Conservation (phyloP, 2,888 invertebrate species). For the Agriopis marginaria region DNA sequence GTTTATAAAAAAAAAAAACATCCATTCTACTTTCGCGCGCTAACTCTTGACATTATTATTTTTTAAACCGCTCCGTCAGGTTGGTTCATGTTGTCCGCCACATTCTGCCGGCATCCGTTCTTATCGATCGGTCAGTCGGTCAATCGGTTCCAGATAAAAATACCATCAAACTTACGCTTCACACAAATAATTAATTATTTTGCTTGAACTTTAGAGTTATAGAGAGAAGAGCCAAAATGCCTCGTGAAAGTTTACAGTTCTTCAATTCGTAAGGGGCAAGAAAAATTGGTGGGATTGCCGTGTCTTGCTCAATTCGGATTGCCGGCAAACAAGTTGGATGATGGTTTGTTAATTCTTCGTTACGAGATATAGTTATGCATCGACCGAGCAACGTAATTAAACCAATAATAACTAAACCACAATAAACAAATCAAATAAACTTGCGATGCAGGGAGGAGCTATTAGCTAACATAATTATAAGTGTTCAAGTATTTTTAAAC, state of each 20-base stretch:
- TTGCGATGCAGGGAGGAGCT: too few relatives aligned
- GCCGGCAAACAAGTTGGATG: neutral
- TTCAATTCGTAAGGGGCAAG: conserved; percentile 3
- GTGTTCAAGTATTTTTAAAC: too few relatives aligned
- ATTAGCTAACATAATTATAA: too few relatives aligned
- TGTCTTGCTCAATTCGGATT: conserved; percentile 16
- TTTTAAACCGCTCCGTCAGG: conserved; percentile 44
- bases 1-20: conserved; percentile 1
- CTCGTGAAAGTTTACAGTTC: neutral
- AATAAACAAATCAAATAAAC: too few relatives aligned
- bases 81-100: conserved; percentile 42
- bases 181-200: conserved; percentile 1
- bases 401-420: too few relatives aligned
- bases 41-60: conserved; percentile 42
- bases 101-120: conserved; percentile 44
- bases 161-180: conserved; percentile 33
- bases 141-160: conserved; percentile 51
- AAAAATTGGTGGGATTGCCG: conserved; percentile 10
- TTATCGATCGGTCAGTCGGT: conserved; percentile 59
- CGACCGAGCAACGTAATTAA: too few relatives aligned
- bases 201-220: conserved; percentile 2
- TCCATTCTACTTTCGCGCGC: conserved; percentile 33
- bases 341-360: conserved; percentile 17
- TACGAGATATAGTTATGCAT: neutral
- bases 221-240: neutral